Evolutionary conservation across 2,797 vertebrate genomes (phyloP), one percentile per base, ranked within the genome.

Genomic region (Novumbra hubbsi): DNA sequence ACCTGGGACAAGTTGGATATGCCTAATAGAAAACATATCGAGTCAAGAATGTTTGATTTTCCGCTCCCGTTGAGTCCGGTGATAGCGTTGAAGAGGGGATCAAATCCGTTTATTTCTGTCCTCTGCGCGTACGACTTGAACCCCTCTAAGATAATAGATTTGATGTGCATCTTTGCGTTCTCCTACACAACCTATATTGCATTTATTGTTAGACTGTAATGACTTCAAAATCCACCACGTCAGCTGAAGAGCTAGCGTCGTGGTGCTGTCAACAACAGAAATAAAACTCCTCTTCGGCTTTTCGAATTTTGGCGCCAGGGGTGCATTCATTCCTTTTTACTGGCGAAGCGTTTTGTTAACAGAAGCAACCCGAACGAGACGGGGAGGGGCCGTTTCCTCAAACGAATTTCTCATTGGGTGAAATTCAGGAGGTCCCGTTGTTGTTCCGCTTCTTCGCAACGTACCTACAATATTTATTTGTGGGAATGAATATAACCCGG

Each of bases 51-150:
- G 71, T 99, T 99, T 55, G 98, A 99, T 79, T 99, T 99, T 7
- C 98, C 98, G 72, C 97, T 99, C 82, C 98, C 97, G 84, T 99
- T 99, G 72, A 98, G 92, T 38, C 98, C 98, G 0, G 98, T 99
- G 84, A 99, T 96, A 27, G 98, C 98, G 89, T 99, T 99, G 83
- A 99, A 99, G 0, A 96, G 91, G 0, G 94, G 96, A 60, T 99
- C 97, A 77, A 99, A 98, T 5, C 89, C 94, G 81, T 79, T 80
- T 72, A 99, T 93, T 83, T 99, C 97, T 0, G 97, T 99, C 82
- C 94, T 93, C 78, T 97, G 96, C 0, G 96, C 97, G 81, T 99
- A 99, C 49, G 98, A 99, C 72, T 99, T 99, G 82, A 99, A 99
- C 12, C 98, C 98, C 0, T 99, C 98, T 0, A 99, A 72, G 38